Conservation (phyloP, 2,888 invertebrate species). For the Geophilus truncorum region DNA sequence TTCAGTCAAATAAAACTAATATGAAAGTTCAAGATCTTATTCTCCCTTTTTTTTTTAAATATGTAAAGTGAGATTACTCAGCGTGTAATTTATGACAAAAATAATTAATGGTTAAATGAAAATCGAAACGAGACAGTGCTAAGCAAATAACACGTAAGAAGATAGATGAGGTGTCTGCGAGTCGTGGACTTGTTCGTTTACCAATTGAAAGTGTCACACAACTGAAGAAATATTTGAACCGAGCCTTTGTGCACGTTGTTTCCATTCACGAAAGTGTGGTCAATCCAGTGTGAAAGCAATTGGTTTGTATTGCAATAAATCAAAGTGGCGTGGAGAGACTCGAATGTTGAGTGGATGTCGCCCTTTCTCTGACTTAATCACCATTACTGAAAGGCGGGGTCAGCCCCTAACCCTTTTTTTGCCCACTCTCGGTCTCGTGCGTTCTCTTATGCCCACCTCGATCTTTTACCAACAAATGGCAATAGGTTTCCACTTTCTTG, state of each 20-base stretch:
- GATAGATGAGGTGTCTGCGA: not conserved
- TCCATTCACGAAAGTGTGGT: not conserved
- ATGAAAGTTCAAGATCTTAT: too few species aligned
- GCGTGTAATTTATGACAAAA: too few species aligned
- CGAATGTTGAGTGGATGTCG: conserved; percentile 10
- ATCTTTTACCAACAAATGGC: not conserved
- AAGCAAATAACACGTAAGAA: not conserved
- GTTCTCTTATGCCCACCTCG: too few species aligned
- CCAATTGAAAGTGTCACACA: not conserved
- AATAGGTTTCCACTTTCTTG: not conserved
- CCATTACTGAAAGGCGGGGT: not conserved
- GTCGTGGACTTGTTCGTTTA: not conserved
- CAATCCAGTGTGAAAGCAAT: not conserved
- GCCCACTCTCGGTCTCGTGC: not conserved
- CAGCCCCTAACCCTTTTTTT: not conserved
- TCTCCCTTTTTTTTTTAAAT: too few species aligned
- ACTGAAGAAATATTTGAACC: not conserved
- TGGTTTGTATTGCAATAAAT: not conserved
- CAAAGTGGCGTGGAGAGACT: not conserved
- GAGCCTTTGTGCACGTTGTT: not conserved
- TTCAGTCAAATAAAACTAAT: too few species aligned
- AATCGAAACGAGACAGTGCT: not conserved
- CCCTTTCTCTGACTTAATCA: not conserved
- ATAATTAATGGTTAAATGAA: not conserved
- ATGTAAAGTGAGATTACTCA: too few species aligned